Conservation (phyloP, 2,888 invertebrate genomes). For the Drosophila subsilvestris region DNA sequence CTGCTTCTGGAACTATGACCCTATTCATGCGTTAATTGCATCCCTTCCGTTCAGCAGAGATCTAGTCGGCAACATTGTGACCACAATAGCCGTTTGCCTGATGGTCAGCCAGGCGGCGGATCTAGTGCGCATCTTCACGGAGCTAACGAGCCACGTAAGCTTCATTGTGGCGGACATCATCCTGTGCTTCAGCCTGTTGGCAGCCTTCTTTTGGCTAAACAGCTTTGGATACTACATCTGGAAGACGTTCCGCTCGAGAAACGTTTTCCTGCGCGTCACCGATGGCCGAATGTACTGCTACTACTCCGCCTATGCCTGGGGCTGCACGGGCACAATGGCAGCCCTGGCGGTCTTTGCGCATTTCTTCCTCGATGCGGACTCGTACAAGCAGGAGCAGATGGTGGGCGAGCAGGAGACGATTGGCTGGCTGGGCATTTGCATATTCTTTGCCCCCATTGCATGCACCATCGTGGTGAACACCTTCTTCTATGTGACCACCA, state of each 20-base stretch:
- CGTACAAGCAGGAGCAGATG: conserved; percentile 85
- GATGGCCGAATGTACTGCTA: conserved; percentile 95
- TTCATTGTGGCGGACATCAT: conserved; percentile 92
- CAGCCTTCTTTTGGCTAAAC: conserved; percentile 94
- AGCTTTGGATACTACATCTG: conserved; percentile 94
- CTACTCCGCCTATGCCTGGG: conserved; percentile 93
- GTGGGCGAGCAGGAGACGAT: conserved; percentile 90
- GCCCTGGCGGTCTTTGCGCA: conserved; percentile 92
- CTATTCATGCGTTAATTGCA: conserved; percentile 31
- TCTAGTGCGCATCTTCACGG: conserved; percentile 91
- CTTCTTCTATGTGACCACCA: conserved; percentile 92
- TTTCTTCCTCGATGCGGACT: conserved; percentile 88
- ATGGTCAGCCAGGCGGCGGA: conserved; percentile 91
- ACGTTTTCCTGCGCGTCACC: conserved; percentile 92
- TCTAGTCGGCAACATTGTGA: conserved; percentile 93
- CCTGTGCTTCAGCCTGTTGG: conserved; percentile 90
- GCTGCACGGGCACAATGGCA: conserved; percentile 89
- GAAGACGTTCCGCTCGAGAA: conserved; percentile 94
- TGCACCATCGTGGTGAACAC: conserved; percentile 91
- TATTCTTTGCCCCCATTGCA: conserved; percentile 92
- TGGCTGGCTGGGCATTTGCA: conserved; percentile 92
- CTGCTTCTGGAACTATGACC: conserved; percentile 1
- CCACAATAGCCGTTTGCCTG: conserved; percentile 91
- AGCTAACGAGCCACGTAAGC: conserved; percentile 91
- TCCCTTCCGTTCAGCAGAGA: conserved; percentile 84